phyloP scores from a whole-genome alignment of 2,888 invertebrate genomes.

The Trilocha varians region DNA sequence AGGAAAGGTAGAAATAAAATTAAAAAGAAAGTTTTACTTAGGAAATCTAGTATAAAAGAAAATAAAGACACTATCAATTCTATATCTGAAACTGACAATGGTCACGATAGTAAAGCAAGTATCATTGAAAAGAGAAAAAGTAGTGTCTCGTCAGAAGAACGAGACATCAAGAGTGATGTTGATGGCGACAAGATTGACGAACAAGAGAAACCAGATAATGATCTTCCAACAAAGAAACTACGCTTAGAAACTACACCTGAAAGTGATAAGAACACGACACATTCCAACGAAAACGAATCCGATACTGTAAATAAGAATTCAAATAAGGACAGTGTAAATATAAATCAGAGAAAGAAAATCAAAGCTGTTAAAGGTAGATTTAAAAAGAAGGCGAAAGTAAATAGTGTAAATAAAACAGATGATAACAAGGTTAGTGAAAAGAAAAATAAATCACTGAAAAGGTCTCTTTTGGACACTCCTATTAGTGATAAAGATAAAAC shows the following conservation, averaged over 20 bases:
- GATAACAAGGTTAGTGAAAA: conserved; percentile 28
- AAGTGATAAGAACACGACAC: conserved; percentile 43
- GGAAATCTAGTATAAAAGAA: conserved; percentile 38
- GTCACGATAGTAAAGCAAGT: conserved; percentile 55
- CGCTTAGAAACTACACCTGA: conserved; percentile 55
- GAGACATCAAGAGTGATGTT: conserved; percentile 38
- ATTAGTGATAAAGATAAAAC: conserved; percentile 57
- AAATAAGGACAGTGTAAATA: conserved; percentile 36
- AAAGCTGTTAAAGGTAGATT: conserved; percentile 59
- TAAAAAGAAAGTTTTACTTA: conserved; percentile 44
- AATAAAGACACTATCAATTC: conserved; percentile 41
- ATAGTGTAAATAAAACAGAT: conserved; percentile 27
- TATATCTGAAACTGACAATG: conserved; percentile 41
- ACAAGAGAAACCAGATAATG: conserved; percentile 47
- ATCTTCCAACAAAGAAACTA: conserved; percentile 55
- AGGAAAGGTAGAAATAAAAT: conserved; percentile 51
- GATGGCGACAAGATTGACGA: conserved; percentile 45
- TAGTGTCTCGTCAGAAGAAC: conserved; percentile 57
- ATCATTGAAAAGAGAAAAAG: conserved; percentile 61
- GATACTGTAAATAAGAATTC: conserved; percentile 33
- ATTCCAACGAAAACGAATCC: conserved; percentile 49
- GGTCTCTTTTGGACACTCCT: conserved; percentile 46
- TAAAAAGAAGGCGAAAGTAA: conserved; percentile 42
- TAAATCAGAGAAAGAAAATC: conserved; percentile 53
- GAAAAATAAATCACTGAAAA: conserved; percentile 49